Base-by-base conservation (phyloP, 2,113 vertebrate genomes). In the Bagarius yarrelli region DNA sequence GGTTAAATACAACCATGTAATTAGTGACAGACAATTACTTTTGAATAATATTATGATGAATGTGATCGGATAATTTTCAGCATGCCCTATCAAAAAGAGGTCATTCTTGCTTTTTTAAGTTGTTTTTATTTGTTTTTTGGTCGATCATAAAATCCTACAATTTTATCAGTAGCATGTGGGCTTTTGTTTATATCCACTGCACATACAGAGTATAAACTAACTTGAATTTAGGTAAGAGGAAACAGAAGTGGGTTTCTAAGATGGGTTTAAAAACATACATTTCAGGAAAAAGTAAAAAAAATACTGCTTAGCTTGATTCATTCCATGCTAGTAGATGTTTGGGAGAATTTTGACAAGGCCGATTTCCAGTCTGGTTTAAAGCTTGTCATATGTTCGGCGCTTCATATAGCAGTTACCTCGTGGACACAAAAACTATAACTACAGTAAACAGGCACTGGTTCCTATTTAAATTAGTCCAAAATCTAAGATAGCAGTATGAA, bases 401-500 rank as follows among this genome's bases (percentile, higher is more conserved):
- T 25, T 70, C 25, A 23, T 52, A 36, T 53, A 79, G 78, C 64
- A 57, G 64, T 23, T 69, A 11, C 40, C 34, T 32, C 27, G 36
- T 44, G n/a, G 69, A 32, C 36, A 59, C 36, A 79, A 34, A 59
- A 19, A 70, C 57, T 30, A 79, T 52, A 47, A 13, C 53, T 59
- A 57, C 64, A 59, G 13, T 40, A 47, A 36, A 64, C 36, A 3
- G 16, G 21, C 34, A 34, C 52, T 70, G 30, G 55, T 56, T 27
- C 5, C 53, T 70, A 59, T 70, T 47, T 66, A 79, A 59, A 59
- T 15, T 23, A 57, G 78, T 40, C 64, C 70, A 71, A 57, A 79
- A 59, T 30, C 12, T 59, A 34, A 59, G 55, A 27, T 12, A n/a
- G 52, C 34, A 70, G 53, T 5, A 70, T 27, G 36, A 25, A 67